Conservation (phyloP, 2,797 vertebrate species). For the Chelonia mydas region DNA sequence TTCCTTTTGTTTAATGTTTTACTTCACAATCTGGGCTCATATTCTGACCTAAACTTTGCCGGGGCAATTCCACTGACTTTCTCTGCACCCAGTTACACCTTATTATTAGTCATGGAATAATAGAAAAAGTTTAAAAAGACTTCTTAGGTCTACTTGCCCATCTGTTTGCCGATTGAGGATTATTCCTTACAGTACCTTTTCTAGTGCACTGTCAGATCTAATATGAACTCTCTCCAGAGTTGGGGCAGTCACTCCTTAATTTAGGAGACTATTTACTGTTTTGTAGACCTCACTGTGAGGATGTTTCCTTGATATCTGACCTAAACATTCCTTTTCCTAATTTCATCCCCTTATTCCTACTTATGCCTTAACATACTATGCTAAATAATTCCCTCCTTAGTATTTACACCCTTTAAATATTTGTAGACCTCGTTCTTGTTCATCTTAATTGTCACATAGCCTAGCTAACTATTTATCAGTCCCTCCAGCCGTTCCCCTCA, state of each 20-base stretch:
- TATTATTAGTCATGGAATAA: background rate
- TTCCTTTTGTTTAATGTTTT: constrained; percentile 71
- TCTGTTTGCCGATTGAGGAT: background rate
- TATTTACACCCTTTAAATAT: background rate
- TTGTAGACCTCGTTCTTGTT: background rate
- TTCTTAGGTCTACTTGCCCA: background rate
- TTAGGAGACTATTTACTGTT: background rate
- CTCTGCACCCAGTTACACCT: background rate
- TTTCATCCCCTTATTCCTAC: background rate
- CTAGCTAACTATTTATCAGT: background rate
- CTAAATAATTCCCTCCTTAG: background rate
- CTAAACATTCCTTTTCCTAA: background rate
- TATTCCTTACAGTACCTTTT: background rate
- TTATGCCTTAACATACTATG: background rate
- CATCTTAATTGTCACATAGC: background rate
- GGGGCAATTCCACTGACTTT: constrained; percentile 28
- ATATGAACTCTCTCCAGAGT: background rate
- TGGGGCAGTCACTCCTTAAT: background rate
- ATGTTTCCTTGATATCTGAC: background rate
- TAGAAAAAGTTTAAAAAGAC: background rate
- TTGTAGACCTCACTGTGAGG: background rate
- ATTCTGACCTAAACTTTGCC: constrained; percentile 49
- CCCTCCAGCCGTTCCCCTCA: background rate
- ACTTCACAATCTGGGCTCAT: constrained; percentile 53
- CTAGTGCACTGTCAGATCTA: background rate